Base-by-base conservation (phyloP, 2,113 vertebrate species). In the Hippocampus abdominalis region DNA sequence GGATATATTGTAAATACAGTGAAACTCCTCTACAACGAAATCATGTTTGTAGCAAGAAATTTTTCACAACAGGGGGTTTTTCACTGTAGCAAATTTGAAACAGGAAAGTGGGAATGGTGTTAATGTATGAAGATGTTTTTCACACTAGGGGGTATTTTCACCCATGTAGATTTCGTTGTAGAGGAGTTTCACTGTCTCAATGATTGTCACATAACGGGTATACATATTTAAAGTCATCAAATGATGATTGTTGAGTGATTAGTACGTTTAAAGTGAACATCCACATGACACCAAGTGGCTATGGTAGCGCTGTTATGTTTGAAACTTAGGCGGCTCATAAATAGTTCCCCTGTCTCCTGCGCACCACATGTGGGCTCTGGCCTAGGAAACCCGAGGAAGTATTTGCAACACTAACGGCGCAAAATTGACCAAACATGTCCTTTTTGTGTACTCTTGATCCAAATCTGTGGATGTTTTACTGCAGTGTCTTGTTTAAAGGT, bases 401-500 rank as follows among this genome's bases (percentile, higher is more conserved):
- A 69, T 81, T 69, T 83, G 54, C 36, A 77, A 76, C 74, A 59
- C 15, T 59, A 73, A 78, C 70, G 46, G 63, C 29, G 73, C 36
- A 70, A 77, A 27, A 85, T 62, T 64, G 78, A 60, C 73, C 76
- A 64, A 77, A 77, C 79, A 77, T 78, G 73, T 12, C 77, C 79
- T 65, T 69, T 77, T 72, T 54, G 69, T 62, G 66, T 78, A 83
- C 57, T 70, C 71, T 27, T 13, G 21, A 62, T 72, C 15, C 71
- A 72, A 66, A 67, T 74, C 71, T 66, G 68, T 32, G 40, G 49
- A n/a, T 69, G 23, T 80, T 87, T 86, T 81, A 85, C 75, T 69
- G 70, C 78, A 53, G 75, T 18, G 61, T 78, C 84, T 76, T 81
- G 74, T 74, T 83, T 73, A 87, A 84, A 91, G 87, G 88, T 89